Evolutionary conservation across 1,140 invertebrate species (phyloP).

Genomic region (Sycophila sp.): DNA sequence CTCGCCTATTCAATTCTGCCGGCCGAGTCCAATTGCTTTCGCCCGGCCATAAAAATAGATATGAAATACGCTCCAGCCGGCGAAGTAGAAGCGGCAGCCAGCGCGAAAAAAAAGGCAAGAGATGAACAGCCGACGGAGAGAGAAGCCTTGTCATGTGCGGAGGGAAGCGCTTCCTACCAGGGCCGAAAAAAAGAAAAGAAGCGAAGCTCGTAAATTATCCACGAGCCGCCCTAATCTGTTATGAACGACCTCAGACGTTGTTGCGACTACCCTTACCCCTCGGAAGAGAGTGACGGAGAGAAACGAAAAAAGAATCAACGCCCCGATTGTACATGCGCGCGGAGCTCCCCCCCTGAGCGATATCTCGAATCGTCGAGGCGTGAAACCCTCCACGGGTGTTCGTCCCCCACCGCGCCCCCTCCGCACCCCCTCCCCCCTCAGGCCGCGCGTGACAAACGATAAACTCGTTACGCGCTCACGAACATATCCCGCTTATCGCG

Average conservation of each 20-base stretch:
- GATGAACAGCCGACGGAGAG: not conserved
- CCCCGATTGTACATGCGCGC: not conserved
- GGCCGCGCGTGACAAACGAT: conserved; percentile 46
- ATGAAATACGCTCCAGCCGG: conserved; percentile 10
- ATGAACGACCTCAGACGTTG: conserved; percentile 27
- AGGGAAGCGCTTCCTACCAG: not conserved
- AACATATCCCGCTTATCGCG: conserved; percentile 60
- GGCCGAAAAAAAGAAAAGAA: conserved; percentile 19
- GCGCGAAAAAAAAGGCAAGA: not conserved
- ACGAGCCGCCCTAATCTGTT: conserved; percentile 33
- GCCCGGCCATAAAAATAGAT: conserved; percentile 22
- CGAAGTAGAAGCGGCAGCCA: not conserved
- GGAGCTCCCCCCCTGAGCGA: no score
- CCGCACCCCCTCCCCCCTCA: no score
- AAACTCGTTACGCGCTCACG: conserved; percentile 60
- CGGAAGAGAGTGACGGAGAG: not conserved
- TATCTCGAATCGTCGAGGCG: conserved; percentile 27
- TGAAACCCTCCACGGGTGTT: conserved; percentile 41
- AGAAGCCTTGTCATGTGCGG: not conserved
- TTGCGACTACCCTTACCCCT: not conserved
- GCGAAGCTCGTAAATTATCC: conserved; percentile 33
- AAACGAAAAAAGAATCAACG: not conserved
- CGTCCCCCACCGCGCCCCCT: conserved; percentile 2
- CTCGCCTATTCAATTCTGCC: conserved; percentile 16
- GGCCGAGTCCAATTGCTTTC: conserved; percentile 22